Base-by-base conservation (phyloP, 2,888 invertebrate species). In the Leptinotarsa peninsularis region DNA sequence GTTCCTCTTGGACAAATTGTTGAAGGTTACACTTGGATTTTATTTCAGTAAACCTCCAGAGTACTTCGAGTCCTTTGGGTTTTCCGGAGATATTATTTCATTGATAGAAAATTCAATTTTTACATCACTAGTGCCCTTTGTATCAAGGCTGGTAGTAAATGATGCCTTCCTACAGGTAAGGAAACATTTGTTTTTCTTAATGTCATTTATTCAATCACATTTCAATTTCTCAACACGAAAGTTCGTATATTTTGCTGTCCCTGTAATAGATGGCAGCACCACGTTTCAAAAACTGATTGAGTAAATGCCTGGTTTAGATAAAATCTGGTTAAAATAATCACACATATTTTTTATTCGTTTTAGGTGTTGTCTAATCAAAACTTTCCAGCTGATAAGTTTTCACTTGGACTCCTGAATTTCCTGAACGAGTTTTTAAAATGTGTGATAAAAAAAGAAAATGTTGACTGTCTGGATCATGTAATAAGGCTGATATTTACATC, bases 41-140 rank as follows among this genome's bases (percentile, higher is more conserved):
- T 67, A 18, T 78, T 73, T 43, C 71, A 80, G 80, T 76, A 79
- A 74, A 72, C 50, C 73, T 15, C 21, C 71, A 58, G 58, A 73
- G 17, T 60, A 58, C 49, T 78, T 72, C 63, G 27, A 56, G 50
- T 49, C 60, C 13, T 21, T 52, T 15, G 73, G 67, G 13, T 60
- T 63, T 70, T 66, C 74, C 1, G 0, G 33, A 50, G 76, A 78
- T 2, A 72, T 75, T 49, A 14, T 68, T n/a, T 54, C 66, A 27
- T 73, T 74, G 15, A 27, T 77, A 63, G 66, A 78, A 14, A 60
- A 67, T 50, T 50, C 18, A 14, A 52, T 78, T 27, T 72, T 75
- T 58, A 66, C 63, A 21, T n/a, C 52, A 18, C 17, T 75, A 15
- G 75, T 71, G 33, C 75, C 79, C 14, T 75, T 79, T 13, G 23